phyloP scores from a whole-genome alignment of 2,113 vertebrate genomes.

The Copsychus sechellarum region DNA sequence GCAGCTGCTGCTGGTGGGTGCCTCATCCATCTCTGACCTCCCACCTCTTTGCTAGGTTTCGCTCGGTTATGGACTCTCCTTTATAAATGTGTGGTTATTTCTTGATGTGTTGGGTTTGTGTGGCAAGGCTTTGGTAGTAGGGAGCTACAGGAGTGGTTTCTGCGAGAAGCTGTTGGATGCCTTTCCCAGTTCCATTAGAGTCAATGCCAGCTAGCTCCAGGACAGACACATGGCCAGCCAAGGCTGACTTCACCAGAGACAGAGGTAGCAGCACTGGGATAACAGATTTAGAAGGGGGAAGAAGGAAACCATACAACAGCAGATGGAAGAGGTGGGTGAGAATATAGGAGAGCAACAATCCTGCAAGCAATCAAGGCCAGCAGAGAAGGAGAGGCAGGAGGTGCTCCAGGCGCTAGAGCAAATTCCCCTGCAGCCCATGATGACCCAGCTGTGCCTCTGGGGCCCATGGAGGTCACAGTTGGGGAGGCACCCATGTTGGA shows the following conservation, averaged over 20 bases:
- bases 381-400: neutral
- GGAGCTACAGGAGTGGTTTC: neutral
- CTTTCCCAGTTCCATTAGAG: neutral
- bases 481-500: no score
- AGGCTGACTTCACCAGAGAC: neutral
- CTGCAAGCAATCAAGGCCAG: neutral
- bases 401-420: neutral
- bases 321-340: neutral
- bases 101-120: neutral
- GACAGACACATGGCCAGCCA: accelerated
- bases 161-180: neutral
- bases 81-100: neutral
- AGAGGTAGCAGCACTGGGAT: neutral
- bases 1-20: neutral
- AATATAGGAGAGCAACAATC: neutral
- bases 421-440: accelerated
- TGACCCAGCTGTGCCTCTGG: neutral
- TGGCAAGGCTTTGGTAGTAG: neutral
- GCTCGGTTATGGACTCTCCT: neutral
- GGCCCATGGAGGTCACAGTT: accelerated
- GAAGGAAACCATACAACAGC: neutral
- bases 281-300: neutral
- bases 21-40: neutral
- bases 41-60: neutral
- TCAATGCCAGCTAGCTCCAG: neutral